Percentiles rank a stretch among this genome's conserved stretches.
These are phyloP conservation scores for Nudaria mundana DNA, from an alignment of 2,888 invertebrate genomes.

Conservation along the genomic window DNA sequence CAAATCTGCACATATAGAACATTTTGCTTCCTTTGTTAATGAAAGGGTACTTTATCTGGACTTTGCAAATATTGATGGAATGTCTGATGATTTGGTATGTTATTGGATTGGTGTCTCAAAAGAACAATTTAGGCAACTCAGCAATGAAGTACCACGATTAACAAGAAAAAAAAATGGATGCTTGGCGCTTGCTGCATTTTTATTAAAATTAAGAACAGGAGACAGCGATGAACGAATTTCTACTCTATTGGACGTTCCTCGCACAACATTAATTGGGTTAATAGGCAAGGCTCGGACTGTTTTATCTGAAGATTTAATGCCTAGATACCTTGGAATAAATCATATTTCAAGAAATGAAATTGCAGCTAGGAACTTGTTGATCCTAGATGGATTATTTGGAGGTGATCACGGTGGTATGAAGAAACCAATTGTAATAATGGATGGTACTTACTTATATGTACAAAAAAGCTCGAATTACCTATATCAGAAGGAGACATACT, in stretches of 20 bases:
- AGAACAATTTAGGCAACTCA: conserved; percentile 1
- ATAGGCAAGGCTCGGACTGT: too few species aligned
- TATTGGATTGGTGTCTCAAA: conserved; percentile 18
- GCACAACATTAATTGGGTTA: not conserved
- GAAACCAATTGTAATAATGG: too few species aligned
- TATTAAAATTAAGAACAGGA: conserved; percentile 4
- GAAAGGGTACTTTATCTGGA: not conserved
- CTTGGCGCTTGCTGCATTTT: not conserved
- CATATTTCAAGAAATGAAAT: too few species aligned
- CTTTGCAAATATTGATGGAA: not conserved
- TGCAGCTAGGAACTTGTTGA: too few species aligned
- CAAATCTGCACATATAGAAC: too few species aligned
- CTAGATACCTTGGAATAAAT: too few species aligned
- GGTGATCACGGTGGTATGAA: not conserved
- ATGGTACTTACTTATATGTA: conserved; percentile 1
- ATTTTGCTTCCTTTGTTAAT: too few species aligned
- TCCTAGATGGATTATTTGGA: not conserved
- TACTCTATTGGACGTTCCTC: not conserved
- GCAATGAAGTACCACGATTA: conserved; percentile 2
- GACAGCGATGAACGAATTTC: not conserved
- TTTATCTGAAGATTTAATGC: too few species aligned
- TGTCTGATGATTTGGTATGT: not conserved
- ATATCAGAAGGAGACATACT: conserved; percentile 1
- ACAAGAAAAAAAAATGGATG: conserved; percentile 1
- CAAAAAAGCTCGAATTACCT: conserved; percentile 5